Conservation (phyloP, 37 sponge, comb jelly and placozoan genomes). For the Tethya wilhelma region DNA sequence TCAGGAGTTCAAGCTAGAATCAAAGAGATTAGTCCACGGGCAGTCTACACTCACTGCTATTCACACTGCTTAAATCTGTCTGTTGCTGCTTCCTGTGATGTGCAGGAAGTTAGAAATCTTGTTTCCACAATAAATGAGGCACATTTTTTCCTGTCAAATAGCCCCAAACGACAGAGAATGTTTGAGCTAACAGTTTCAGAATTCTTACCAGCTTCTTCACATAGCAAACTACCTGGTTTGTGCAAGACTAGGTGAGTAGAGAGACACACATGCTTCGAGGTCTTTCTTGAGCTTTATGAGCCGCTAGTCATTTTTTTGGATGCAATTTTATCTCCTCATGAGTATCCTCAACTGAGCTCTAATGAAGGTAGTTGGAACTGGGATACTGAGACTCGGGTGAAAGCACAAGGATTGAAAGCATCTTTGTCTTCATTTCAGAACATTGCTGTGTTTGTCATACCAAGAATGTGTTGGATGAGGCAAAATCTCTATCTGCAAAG, state of each 20-base stretch:
- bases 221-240: constrained; percentile 46
- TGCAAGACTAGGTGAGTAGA: constrained; percentile 61
- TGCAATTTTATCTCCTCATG: constrained; percentile 1
- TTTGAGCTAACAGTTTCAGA: constrained; percentile 20
- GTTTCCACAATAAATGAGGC: constrained; percentile 17
- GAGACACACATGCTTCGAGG: too few relatives aligned
- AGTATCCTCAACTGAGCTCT: not conserved
- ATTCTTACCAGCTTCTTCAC: not conserved
- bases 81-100: constrained; percentile 15
- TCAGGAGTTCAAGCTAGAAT: constrained; percentile 39
- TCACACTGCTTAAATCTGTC: constrained; percentile 47
- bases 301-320: not conserved
- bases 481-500: constrained; percentile 39
- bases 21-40: constrained; percentile 34
- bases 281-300: too few relatives aligned
- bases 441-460: constrained; percentile 41
- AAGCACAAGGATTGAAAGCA: constrained; percentile 3
- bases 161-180: constrained; percentile 24
- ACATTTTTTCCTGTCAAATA: constrained; percentile 21
- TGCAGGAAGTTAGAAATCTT: constrained; percentile 45
- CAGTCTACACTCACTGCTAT: constrained; percentile 47
- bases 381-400: not conserved
- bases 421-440: constrained; percentile 55
- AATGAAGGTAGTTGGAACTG: too few relatives aligned
- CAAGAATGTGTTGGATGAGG: constrained; percentile 43